phyloP scores from a whole-genome alignment of 2,888 invertebrate genomes.

The Nineta flava region DNA sequence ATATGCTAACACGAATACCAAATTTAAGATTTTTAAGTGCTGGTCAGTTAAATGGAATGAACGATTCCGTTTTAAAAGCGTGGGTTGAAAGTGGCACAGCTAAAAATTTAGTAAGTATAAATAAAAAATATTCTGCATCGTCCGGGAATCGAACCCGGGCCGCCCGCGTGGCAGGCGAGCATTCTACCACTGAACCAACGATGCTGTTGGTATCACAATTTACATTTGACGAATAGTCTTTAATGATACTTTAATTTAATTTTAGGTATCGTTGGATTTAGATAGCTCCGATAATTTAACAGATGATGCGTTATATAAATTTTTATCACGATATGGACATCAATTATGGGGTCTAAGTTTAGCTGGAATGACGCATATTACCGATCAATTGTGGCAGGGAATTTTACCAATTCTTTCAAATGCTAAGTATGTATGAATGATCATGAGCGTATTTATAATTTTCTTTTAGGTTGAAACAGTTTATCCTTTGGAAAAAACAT shows the following conservation, averaged over 20 bases:
- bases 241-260: slow-evolving; percentile 1
- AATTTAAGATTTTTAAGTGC: slow-evolving; percentile 80
- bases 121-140: neutral
- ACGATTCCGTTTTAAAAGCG: slow-evolving; percentile 82
- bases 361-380: slow-evolving; percentile 94
- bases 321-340: slow-evolving; percentile 76
- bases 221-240: neutral
- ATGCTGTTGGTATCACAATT: neutral
- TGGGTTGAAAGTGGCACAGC: slow-evolving; percentile 79
- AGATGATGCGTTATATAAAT: slow-evolving; percentile 84
- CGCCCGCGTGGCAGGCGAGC: slow-evolving; percentile 1
- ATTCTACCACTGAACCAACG: slow-evolving; percentile 1
- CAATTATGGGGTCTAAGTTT: slow-evolving; percentile 78
- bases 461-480: too few species aligned
- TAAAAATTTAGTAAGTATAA: slow-evolving; percentile 27
- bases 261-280: slow-evolving; percentile 71
- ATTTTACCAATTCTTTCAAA: slow-evolving; percentile 82
- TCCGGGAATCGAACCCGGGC: slow-evolving; percentile 1
- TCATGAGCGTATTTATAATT: neutral
- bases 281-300: slow-evolving; percentile 90
- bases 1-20: slow-evolving; percentile 78
- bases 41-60: slow-evolving; percentile 95
- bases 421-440: slow-evolving; percentile 55
- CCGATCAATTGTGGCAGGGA: slow-evolving; percentile 96
- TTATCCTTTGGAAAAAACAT: too few species aligned